Conservation (phyloP, 2,113 vertebrate species). For the Delphinus delphis region DNA sequence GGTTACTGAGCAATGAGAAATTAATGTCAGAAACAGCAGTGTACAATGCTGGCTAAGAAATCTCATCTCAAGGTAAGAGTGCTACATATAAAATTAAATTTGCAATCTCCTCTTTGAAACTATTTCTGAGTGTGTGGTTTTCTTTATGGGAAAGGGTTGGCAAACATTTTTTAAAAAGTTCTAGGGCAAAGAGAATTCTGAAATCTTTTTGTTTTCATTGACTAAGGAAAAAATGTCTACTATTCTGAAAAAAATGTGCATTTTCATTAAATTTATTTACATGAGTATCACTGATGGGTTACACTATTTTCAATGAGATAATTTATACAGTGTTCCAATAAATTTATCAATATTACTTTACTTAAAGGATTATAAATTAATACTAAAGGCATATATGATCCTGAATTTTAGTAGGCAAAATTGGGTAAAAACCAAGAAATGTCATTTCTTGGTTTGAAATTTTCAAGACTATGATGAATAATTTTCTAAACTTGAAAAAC, state of each 20-base stretch:
- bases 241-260: background rate
- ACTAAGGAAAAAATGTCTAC: background rate
- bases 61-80: background rate
- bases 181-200: background rate
- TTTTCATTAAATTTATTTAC: slow-evolving; percentile 21
- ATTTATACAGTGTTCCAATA: background rate
- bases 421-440: background rate
- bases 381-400: background rate
- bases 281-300: background rate
- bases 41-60: slow-evolving; percentile 69
- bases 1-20: slow-evolving; percentile 47
- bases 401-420: background rate
- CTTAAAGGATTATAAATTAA: background rate
- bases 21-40: slow-evolving; percentile 11
- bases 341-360: background rate
- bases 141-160: slow-evolving; percentile 13
- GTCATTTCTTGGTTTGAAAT: background rate
- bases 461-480: background rate
- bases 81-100: background rate
- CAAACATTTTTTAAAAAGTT: background rate
- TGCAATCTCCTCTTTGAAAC: background rate
- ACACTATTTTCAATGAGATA: background rate
- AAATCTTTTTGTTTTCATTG: background rate
- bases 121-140: background rate
- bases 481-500: background rate